Conservation (phyloP, 2,888 invertebrate species). For the Drepana falcataria region DNA sequence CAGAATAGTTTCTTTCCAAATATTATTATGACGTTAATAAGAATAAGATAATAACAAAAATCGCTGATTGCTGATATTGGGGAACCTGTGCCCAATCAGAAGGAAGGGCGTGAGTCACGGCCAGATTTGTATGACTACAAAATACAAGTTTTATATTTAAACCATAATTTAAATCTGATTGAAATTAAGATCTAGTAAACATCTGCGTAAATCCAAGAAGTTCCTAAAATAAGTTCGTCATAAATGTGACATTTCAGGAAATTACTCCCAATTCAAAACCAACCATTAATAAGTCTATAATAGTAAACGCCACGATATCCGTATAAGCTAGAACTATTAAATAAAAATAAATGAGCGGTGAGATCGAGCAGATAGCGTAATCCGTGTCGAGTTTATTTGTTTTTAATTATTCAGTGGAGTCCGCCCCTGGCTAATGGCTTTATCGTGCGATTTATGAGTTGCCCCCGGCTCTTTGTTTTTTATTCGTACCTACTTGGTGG, state of each 20-base stretch:
- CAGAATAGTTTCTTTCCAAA: no score
- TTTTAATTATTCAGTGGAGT: slow-evolving; percentile 74
- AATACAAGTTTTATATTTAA: no score
- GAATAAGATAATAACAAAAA: no score
- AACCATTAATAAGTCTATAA: slow-evolving; percentile 14
- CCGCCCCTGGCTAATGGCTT: slow-evolving; percentile 75
- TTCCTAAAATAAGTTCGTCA: no score
- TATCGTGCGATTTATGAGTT: slow-evolving; percentile 69
- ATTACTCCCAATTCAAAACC: neutral
- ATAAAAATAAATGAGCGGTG: slow-evolving; percentile 59
- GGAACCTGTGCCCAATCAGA: no score
- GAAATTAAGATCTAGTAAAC: no score
- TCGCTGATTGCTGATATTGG: no score
- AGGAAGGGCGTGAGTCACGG: no score
- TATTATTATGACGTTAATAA: no score
- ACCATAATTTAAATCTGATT: no score
- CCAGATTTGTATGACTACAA: no score
- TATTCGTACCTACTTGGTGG: slow-evolving; percentile 43
- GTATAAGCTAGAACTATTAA: slow-evolving; percentile 51
- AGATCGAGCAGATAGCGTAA: slow-evolving; percentile 67
- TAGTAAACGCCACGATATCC: slow-evolving; percentile 29
- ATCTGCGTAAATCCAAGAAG: no score
- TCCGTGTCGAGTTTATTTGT: slow-evolving; percentile 75
- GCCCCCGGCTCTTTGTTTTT: slow-evolving; percentile 59
- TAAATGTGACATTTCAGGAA: neutral